Base-by-base conservation (phyloP, 2,797 vertebrate genomes). In the Eupleurogrammus muticus region DNA sequence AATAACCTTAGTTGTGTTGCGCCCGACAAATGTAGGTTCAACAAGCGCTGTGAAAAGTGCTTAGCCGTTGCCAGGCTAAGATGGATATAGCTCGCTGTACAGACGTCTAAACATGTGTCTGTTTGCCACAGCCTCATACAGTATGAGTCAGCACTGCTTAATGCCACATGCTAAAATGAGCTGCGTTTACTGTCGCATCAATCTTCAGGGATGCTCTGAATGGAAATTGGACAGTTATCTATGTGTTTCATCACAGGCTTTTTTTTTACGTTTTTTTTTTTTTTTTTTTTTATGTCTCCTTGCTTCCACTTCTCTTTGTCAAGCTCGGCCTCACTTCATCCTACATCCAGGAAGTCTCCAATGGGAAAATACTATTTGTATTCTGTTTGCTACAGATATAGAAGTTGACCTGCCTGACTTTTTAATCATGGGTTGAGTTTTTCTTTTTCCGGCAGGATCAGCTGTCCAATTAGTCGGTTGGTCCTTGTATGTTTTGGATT, bases 41-140 rank as follows among this genome's bases (percentile, higher is more conserved):
- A 76, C 72, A 68, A 71, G 82, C 82, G 60, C 79, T 52, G 55
- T 75, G 83, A 65, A 34, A 78, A 78, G 62, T 21, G 73, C 77
- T 77, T 87, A 82, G 73, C 85, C 34, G 16, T 73, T 77, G 73
- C 73, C 9, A 34, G 70, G 63, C 53, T 69, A 16, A 70, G 63
- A 68, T 71, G 50, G 76, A 80, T 85, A 66, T 77, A 64, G 35
- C 64, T 53, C 50, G 32, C 73, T 68, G 60, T n/a, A 16, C 54
- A 40, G 73, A 82, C 56, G 61, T 56, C 19, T 16, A 36, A 36
- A 36, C 35, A 9, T 36, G 35, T 36, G 35, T 36, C 28, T 28
- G 35, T 36, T 8, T 36, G 35, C 35, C 3, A 9, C 35, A 36
- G 35, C 35, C 35, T 36, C 35, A 36, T 36, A 36, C 35, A 9